Evolutionary conservation across 2,113 vertebrate species (phyloP).

Genomic region (Oophaga pumilio): DNA sequence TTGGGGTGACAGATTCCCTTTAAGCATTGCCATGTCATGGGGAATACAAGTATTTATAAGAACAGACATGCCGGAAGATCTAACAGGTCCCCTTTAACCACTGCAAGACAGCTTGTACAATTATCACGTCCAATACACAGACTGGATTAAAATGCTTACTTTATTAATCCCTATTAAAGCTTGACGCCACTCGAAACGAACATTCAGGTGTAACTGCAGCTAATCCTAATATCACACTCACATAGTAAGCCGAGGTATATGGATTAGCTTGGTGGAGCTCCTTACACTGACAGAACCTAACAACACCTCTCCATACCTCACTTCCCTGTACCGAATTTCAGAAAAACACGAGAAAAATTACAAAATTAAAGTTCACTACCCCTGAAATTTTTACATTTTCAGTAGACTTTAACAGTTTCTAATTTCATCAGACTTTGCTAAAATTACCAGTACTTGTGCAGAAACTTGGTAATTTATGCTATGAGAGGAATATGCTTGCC

Average conservation of each 20-base stretch:
- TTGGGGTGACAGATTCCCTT: too few species aligned
- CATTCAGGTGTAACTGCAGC: not conserved
- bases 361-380: not conserved
- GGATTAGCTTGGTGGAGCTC: not conserved
- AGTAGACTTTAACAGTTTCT: too few species aligned
- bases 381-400: not conserved
- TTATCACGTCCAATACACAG: too few species aligned
- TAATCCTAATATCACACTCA: not conserved
- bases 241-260: not conserved
- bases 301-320: not conserved
- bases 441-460: too few species aligned
- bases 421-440: too few species aligned
- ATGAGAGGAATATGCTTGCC: too few species aligned
- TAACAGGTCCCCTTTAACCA: too few species aligned
- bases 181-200: not conserved
- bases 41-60: not conserved
- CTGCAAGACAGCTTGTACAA: too few species aligned
- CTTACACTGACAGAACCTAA: not conserved
- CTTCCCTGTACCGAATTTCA: not conserved
- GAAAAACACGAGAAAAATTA: not conserved
- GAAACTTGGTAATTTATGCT: too few species aligned
- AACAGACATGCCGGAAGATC: not conserved
- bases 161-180: not conserved
- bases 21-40: not conserved
- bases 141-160: not conserved